Percentiles rank a stretch among this genome's conserved stretches.
phyloP scores from a whole-genome alignment of 2,888 invertebrate genomes.

The Limnephilus rhombicus region DNA sequence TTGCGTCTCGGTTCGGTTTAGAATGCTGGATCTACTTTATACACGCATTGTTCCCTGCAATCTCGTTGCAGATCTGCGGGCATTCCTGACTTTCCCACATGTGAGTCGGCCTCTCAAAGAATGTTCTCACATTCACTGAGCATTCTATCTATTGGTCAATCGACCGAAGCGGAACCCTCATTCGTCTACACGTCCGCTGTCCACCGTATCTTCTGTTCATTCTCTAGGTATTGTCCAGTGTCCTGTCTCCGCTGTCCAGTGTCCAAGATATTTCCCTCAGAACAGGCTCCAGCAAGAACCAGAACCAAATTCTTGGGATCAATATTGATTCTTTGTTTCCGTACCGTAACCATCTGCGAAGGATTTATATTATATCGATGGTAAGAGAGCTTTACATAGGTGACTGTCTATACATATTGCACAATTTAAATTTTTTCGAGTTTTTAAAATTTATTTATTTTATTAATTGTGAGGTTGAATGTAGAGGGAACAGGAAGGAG shows the following conservation, averaged over 20 bases:
- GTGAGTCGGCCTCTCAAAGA: constrained; percentile 5
- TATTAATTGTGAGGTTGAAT: too few relatives aligned
- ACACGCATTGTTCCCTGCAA: constrained; percentile 20
- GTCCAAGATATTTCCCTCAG: not conserved
- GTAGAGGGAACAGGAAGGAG: too few relatives aligned
- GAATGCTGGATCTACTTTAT: constrained; percentile 1
- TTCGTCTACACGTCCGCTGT: not conserved
- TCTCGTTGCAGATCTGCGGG: constrained; percentile 21
- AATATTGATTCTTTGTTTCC: not conserved
- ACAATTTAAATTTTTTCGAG: too few relatives aligned
- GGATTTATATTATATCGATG: not conserved
- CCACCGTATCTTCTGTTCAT: not conserved
- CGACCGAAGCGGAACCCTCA: not conserved
- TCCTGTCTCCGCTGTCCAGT: not conserved
- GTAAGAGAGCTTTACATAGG: too few relatives aligned
- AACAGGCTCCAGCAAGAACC: not conserved
- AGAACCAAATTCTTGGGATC: not conserved
- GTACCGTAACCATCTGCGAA: not conserved
- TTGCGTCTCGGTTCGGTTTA: not conserved
- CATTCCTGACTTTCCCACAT: constrained; percentile 18
- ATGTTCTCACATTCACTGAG: constrained; percentile 11
- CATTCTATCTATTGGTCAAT: constrained; percentile 24
- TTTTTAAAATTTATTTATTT: too few relatives aligned
- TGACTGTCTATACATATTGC: not conserved
- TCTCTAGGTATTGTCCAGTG: not conserved